These are phyloP conservation scores for Muscicapa comitata DNA, from an alignment of 2,797 vertebrate genomes.

Conservation along the genomic window DNA sequence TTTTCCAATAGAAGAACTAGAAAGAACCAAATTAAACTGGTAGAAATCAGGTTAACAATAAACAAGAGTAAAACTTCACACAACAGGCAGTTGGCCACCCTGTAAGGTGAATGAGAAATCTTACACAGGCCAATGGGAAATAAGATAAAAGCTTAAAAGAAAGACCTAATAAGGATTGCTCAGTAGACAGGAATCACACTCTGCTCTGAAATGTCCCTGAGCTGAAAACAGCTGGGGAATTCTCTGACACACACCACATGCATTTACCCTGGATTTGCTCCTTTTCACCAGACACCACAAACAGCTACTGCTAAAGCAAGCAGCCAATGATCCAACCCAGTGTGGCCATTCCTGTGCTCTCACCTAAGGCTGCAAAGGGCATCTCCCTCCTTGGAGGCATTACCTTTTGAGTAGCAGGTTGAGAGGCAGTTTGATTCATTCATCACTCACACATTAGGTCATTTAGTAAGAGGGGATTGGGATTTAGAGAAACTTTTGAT, in stretches of 20 bases:
- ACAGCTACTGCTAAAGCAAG: background rate
- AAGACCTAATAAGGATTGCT: background rate
- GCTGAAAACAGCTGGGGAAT: background rate
- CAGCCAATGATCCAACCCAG: background rate
- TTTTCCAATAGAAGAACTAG: background rate
- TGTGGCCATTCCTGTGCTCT: rapidly evolving
- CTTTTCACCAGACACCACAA: background rate
- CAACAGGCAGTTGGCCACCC: background rate
- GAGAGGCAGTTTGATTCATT: background rate
- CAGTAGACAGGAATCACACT: background rate
- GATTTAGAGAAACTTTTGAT: background rate
- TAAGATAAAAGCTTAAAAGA: background rate
- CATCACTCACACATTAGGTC: background rate
- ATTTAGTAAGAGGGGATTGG: background rate
- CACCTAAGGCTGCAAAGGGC: background rate
- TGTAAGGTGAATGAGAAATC: background rate
- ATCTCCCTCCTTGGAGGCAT: background rate
- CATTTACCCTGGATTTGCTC: background rate
- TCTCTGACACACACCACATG: background rate
- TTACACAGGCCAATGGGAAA: background rate
- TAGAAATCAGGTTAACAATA: background rate
- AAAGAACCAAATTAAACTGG: background rate
- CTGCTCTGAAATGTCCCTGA: background rate
- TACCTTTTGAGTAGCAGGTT: background rate
- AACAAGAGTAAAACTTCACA: background rate